These are phyloP conservation scores for Steatocranus sp. DNA, from an alignment of 2,797 vertebrate species.

Conservation along the genomic window DNA sequence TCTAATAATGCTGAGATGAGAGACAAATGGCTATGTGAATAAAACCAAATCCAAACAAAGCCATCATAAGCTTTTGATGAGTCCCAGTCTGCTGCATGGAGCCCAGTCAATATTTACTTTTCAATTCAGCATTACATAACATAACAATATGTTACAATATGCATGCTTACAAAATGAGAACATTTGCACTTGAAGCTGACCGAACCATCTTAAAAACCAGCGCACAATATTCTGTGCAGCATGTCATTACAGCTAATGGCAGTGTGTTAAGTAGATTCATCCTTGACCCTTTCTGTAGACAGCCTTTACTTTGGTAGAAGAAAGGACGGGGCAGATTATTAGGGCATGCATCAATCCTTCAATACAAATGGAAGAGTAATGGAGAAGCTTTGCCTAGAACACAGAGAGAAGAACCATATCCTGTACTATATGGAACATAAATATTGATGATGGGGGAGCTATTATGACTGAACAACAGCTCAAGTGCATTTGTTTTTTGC, in stretches of 20 bases:
- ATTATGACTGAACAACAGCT: background rate
- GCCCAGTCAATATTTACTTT: background rate
- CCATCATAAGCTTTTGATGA: background rate
- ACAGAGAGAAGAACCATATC: background rate
- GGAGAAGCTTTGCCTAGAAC: background rate
- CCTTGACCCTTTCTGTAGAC: background rate
- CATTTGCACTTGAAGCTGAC: background rate
- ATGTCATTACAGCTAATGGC: background rate
- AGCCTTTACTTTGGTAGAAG: background rate
- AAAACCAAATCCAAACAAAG: background rate
- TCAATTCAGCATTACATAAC: background rate
- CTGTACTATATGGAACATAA: background rate
- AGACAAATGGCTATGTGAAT: background rate
- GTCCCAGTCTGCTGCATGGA: background rate
- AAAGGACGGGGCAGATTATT: background rate
- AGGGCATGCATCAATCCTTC: background rate
- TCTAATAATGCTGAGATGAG: background rate
- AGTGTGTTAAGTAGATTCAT: background rate
- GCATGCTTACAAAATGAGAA: background rate
- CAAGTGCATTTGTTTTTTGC: background rate
- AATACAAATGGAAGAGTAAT: background rate
- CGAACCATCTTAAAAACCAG: background rate
- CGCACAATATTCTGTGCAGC: rapidly evolving
- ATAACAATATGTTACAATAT: background rate
- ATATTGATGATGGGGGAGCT: background rate